Conservation (phyloP, 2,888 invertebrate genomes). For the Cerastoderma edule region DNA sequence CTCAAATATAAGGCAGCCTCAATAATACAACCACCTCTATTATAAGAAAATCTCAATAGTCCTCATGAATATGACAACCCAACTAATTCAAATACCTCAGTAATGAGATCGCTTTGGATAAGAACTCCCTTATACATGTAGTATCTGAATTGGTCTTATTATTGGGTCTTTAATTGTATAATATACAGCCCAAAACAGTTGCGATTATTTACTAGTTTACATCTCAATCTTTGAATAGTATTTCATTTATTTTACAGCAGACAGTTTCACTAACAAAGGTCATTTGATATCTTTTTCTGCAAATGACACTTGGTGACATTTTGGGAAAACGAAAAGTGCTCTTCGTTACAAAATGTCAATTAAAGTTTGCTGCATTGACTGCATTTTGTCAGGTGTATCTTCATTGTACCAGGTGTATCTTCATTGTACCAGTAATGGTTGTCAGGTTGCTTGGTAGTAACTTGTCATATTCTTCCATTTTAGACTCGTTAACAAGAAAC, state of each 20-base stretch:
- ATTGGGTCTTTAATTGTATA: too few relatives aligned
- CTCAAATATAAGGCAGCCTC: too few relatives aligned
- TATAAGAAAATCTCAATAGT: too few relatives aligned
- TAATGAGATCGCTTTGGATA: too few relatives aligned
- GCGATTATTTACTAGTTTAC: too few relatives aligned
- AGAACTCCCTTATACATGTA: too few relatives aligned
- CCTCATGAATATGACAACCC: too few relatives aligned
- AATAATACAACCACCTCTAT: too few relatives aligned
- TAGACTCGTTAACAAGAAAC: neutral
- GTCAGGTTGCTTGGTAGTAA: neutral
- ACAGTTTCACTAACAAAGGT: neutral
- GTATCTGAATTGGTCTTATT: too few relatives aligned
- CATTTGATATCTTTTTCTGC: neutral
- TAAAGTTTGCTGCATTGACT: neutral
- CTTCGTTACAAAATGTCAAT: neutral
- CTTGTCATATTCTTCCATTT: neutral
- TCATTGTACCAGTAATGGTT: conserved; percentile 15
- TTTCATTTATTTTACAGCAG: neutral
- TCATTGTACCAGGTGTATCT: conserved; percentile 22
- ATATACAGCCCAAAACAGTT: too few relatives aligned
- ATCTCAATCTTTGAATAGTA: neutral
- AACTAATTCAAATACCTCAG: too few relatives aligned
- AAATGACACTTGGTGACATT: too few relatives aligned
- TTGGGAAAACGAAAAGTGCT: neutral
- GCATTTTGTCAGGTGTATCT: neutral